phyloP scores from a whole-genome alignment of 2,113 vertebrate species.

The Mirounga angustirostris region DNA sequence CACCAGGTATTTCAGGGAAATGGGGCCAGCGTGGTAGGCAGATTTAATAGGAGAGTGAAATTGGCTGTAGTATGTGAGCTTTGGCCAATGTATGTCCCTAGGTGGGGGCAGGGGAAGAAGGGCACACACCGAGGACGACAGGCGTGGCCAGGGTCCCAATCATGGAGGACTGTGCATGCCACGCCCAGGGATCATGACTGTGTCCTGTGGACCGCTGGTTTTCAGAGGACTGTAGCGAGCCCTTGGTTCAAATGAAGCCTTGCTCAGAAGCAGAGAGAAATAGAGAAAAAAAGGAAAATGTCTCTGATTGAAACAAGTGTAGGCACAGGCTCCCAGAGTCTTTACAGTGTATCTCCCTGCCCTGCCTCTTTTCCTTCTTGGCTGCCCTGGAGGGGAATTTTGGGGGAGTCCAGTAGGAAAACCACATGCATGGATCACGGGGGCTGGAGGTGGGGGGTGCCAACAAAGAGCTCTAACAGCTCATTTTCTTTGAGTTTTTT shows the following conservation, averaged over 20 bases:
- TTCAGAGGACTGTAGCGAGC: neutral
- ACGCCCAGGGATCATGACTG: neutral
- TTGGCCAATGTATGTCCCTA: neutral
- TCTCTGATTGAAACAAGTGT: neutral
- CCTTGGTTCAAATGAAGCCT: conserved; percentile 17
- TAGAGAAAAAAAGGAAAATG: neutral
- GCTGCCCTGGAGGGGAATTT: neutral
- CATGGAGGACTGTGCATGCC: neutral
- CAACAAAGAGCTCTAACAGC: neutral
- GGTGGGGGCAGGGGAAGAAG: neutral
- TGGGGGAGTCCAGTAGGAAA: neutral
- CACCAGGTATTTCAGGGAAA: neutral
- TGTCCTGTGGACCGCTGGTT: neutral
- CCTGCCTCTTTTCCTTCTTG: neutral
- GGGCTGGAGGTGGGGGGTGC: no score
- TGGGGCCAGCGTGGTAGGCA: neutral
- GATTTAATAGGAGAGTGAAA: neutral
- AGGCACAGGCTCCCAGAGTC: neutral
- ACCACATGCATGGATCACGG: neutral
- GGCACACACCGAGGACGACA: neutral
- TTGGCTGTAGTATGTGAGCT: neutral
- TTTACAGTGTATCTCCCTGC: neutral
- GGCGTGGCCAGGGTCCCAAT: neutral
- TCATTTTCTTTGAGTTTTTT: conserved; percentile 55
- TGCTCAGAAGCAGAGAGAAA: conserved; percentile 50